Evolutionary conservation across 1,140 invertebrate species (phyloP), one percentile per base, ranked within the genome.

Genomic region (Megalonaias nervosa): DNA sequence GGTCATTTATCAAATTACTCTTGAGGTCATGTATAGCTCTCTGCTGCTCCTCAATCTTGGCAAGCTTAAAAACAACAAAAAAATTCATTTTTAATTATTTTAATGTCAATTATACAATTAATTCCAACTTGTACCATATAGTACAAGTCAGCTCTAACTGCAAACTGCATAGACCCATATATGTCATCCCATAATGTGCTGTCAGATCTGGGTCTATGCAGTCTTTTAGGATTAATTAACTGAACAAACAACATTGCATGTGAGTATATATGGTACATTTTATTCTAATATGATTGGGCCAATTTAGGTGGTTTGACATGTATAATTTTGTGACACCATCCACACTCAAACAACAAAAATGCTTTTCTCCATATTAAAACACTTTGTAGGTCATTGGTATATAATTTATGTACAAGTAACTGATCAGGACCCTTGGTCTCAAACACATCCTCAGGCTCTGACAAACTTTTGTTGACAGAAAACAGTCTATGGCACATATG

Each of bases 31-130:
- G 88, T 55, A 90, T 90, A 56, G 89, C 88, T 75, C 83, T 87
- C 77, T 90, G 89, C 70, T 90, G 88, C 71, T 90, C 85, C 67
- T 90, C 88, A 67, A 90, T 90, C 71, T 86, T 82, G 2, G 88
- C 77, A 67, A 90, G 58, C 89, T 90, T 76, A 61, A 61, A 66
- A 59, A 66, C 58, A 80, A n/a, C 55, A 55, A 55, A 69, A 56
- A 0, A n/a, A 55, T 6, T 3, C 26, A 31, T n/a, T 21, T 67
- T 23, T 17, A 21, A 31, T 17, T 21, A 15, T 67, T 21, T 67
- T 17, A 19, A 67, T 16, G n/a, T 31, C 17, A 31, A 21, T 23
- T 67, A 23, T 31, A 67, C n/a, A 31, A 15, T 21, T 12, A 67
- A 67, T 23, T 31, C 65, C 31, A 16, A 31, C 5, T n/a, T 62